Evolutionary conservation across 1,140 invertebrate species (phyloP), one percentile per base, ranked within the genome.

Genomic region (Acyrthosiphon pisum): DNA sequence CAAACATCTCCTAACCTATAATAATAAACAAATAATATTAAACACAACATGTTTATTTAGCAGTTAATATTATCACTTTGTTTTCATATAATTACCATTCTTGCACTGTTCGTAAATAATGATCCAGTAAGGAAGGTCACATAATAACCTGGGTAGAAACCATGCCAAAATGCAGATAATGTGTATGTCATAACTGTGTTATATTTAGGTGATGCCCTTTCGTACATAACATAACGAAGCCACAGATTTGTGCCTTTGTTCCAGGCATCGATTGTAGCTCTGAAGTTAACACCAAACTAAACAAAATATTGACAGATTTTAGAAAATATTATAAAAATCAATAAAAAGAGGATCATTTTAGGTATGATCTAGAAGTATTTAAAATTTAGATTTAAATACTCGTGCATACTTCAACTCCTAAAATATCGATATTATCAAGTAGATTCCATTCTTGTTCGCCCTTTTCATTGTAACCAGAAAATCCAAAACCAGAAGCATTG

Each of bases 101-200:
- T 96, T 48, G 98, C 97, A 37, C 97, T 97, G 90, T 97, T 95
- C 6, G 98, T 99, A 94, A 99, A 97, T 4, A 99, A 94, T 0
- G 98, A 98, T 26, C 97, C 98, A 48, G 96, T 97, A 48, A 98
- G 96, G 95, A 99, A 99, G 2, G 98, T 99, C 68, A 99, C 95
- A 95, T 99, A 99, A 96, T 99, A 99, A 26, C 99, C 99, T 14
- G 98, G 98, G 95, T 99, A 98, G 95, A 99, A 99, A 93, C 98
- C 99, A 96, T 99, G 99, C 99, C 99, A 99, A 44, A 99, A 95
- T 35, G 98, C 98, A 46, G 98, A 99, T 87, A 99, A 95, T 4
- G 97, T 95, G 95, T 99, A 99, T 4, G 98, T 99, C 87, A 97
- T 96, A 26, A 97, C 94, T 60, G 97, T 97, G 14, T 93, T 94